Evolutionary conservation across 2,888 invertebrate genomes (phyloP).

Genomic region (Noctuana brunneofusca): DNA sequence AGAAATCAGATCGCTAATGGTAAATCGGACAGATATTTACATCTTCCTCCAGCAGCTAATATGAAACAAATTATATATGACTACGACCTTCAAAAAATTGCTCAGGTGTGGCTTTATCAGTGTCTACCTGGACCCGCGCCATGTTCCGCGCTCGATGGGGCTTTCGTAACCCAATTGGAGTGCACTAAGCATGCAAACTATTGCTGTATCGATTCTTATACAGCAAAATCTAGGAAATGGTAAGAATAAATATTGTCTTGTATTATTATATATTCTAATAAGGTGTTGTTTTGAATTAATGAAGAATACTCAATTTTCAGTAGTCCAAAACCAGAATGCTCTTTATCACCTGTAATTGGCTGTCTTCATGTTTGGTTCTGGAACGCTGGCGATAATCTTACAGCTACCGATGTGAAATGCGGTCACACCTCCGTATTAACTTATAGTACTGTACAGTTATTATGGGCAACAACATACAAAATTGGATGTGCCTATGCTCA

Average conservation of each 20-base stretch:
- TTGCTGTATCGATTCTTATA: constrained; percentile 56
- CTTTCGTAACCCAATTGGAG: constrained; percentile 65
- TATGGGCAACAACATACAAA: constrained; percentile 70
- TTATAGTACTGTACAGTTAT: constrained; percentile 61
- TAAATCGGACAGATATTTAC: constrained; percentile 51
- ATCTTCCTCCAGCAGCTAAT: constrained; percentile 67
- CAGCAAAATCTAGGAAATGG: constrained; percentile 50
- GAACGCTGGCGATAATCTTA: constrained; percentile 56
- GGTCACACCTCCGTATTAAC: constrained; percentile 59
- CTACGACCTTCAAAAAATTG: constrained; percentile 66
- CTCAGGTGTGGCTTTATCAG: constrained; percentile 66
- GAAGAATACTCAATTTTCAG: constrained; percentile 47
- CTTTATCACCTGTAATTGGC: constrained; percentile 61
- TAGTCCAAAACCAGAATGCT: constrained; percentile 65
- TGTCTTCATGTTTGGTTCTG: constrained; percentile 71
- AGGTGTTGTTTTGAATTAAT: constrained; percentile 1
- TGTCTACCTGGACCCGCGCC: constrained; percentile 71
- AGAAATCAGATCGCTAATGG: constrained; percentile 69
- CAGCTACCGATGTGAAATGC: constrained; percentile 59
- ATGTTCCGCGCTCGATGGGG: constrained; percentile 64
- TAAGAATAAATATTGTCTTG: constrained; percentile 42
- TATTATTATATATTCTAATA: neutral
- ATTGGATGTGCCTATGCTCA: constrained; percentile 69
- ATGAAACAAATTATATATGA: constrained; percentile 74
- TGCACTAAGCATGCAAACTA: constrained; percentile 64